Evolutionary conservation across 92 coral and sea anemone genomes (phyloP).

Genomic region (Isaurus tuberculatus): DNA sequence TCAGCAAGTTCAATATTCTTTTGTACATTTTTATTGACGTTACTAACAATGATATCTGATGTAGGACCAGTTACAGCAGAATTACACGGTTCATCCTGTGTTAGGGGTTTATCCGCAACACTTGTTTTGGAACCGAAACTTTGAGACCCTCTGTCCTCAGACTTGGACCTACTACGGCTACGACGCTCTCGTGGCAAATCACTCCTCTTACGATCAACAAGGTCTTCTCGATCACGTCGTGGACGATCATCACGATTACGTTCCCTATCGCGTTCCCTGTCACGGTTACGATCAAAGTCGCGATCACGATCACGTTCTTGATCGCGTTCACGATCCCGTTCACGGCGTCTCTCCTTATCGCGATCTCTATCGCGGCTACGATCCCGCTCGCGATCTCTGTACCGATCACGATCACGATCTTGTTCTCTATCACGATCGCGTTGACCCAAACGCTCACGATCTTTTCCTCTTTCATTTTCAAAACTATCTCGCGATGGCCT

Average conservation of each 20-base stretch:
- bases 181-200: conserved; percentile 60
- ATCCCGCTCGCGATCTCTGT: conserved; percentile 15
- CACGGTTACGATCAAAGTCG: conserved; percentile 58
- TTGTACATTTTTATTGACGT: conserved; percentile 2
- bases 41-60: conserved; percentile 10
- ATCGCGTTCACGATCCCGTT: conserved; percentile 65
- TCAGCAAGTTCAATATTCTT: conserved; percentile 46
- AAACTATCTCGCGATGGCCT: conserved; percentile 38
- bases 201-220: conserved; percentile 49
- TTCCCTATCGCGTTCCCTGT: conserved; percentile 63
- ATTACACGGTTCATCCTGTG: conserved; percentile 22
- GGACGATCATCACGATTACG: conserved; percentile 67
- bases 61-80: conserved; percentile 11
- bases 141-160: conserved; percentile 33
- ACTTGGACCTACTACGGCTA: conserved; percentile 27
- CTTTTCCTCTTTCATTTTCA: conserved; percentile 54
- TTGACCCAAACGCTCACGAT: conserved; percentile 22
- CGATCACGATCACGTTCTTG: conserved; percentile 63
- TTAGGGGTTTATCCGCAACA: conserved; percentile 11
- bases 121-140: not conserved
- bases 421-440: conserved; percentile 51
- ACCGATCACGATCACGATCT: conserved; percentile 45
- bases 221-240: conserved; percentile 64
- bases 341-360: conserved; percentile 54
- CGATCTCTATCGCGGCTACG: conserved; percentile 58